Percentiles rank a stretch among this genome's conserved stretches.
Conservation (phyloP, 2,113 vertebrate species). For the Lampris megalopsis region DNA sequence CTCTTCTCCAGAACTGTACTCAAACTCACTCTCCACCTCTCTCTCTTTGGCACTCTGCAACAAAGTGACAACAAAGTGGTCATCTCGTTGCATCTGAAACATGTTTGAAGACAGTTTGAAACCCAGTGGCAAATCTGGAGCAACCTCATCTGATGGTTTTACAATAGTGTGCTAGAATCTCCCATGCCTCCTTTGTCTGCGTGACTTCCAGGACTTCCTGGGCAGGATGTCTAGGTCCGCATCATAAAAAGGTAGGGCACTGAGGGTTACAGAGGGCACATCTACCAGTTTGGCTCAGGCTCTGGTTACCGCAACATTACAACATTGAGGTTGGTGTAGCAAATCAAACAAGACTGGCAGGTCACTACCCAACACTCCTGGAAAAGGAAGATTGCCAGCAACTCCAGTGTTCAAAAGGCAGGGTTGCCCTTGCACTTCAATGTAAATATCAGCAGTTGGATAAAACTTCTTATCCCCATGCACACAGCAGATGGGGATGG, state of each 20-base stretch:
- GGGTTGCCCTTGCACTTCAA: background rate
- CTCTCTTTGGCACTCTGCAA: background rate
- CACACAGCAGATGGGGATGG: background rate
- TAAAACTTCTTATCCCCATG: slow-evolving; percentile 18
- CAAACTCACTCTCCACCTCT: too few species aligned
- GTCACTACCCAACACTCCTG: background rate
- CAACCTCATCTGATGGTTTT: too few species aligned
- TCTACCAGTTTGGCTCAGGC: background rate
- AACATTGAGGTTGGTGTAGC: too few species aligned
- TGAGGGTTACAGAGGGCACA: too few species aligned
- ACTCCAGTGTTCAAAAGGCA: background rate
- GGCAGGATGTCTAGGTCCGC: background rate
- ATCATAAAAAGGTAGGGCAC: background rate
- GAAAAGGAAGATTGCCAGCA: background rate
- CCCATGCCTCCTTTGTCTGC: background rate
- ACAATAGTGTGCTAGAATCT: background rate
- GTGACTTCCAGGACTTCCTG: background rate
- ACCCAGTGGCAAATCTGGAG: background rate
- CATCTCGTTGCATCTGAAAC: background rate
- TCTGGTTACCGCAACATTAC: too few species aligned
- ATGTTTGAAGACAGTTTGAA: background rate
- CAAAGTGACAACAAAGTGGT: background rate
- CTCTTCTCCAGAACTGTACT: background rate
- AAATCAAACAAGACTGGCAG: background rate
- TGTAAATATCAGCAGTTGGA: background rate